A percentile compares a stretch with the other conserved stretches of the same genome.
Evolutionary conservation across 2,797 vertebrate genomes (phyloP).

Genomic region (Orientallactaga sibirica): DNA sequence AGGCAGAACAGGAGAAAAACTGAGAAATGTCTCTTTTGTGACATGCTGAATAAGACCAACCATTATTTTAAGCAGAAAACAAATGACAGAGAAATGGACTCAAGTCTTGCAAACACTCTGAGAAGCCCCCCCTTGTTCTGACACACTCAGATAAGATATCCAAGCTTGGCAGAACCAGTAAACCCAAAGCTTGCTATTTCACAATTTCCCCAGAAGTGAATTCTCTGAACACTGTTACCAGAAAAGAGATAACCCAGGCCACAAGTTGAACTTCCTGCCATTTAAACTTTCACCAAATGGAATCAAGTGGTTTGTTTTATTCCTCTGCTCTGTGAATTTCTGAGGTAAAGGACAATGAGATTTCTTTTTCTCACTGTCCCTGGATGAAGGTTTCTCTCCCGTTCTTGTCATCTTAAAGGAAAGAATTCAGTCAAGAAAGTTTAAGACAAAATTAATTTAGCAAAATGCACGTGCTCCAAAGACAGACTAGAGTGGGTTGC

Average conservation of each 20-base stretch:
- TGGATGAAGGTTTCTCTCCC: background rate
- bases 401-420: background rate
- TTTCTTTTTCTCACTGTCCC: background rate
- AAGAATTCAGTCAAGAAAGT: background rate
- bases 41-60: background rate
- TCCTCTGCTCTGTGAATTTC: background rate
- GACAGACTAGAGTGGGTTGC: background rate
- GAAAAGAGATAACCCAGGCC: background rate
- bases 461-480: background rate
- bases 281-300: background rate
- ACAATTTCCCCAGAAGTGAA: background rate
- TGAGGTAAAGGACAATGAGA: background rate
- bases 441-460: background rate
- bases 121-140: background rate
- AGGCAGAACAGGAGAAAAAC: background rate
- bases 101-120: background rate
- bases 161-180: background rate
- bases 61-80: background rate
- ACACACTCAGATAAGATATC: background rate
- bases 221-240: background rate
- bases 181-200: background rate
- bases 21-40: background rate
- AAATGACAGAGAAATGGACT: background rate
- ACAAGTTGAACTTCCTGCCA: background rate
- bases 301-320: background rate